Evolutionary conservation across 2,888 invertebrate genomes (phyloP), one percentile per base, ranked within the genome.

Genomic region (Drosophila barbarae): DNA sequence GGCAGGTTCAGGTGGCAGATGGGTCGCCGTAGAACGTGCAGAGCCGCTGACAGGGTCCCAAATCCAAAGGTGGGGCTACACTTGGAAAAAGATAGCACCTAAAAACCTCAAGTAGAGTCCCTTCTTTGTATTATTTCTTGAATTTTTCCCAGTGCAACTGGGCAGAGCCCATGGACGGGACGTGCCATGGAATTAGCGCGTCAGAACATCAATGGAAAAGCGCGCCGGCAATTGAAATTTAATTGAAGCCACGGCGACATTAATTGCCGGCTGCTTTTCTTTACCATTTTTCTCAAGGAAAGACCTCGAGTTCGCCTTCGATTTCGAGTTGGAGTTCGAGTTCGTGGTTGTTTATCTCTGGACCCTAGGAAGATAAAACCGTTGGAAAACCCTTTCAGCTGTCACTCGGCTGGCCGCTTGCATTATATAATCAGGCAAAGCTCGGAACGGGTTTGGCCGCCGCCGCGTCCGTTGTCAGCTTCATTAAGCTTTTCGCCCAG

Each of bases 181-280:
- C 79, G 76, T 73, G 80, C 69, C 72, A 46, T 71, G 60, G 72
- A 75, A 85, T 86, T 84, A 78, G 72, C 75, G 74, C 74, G 74
- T 86, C 72, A 77, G 75, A 65, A 73, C 71, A 70, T 81, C 79
- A 77, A 83, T 77, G 74, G 52, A 69, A 35, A 8, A 65, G 55
- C 28, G 73, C 68, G 66, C 59, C 64, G 60, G 64, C 60, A 81
- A 72, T 72, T 72, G 78, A 72, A 69, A 72, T 71, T 57, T 72
- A 72, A 74, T 75, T 69, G 71, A 60, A 55, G 73, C 59, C 47
- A 63, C 58, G 44, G 53, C 74, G 61, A 72, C 78, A 76, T 71
- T 78, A 77, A 81, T 76, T 74, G 69, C 71, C 69, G 57, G 26
- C 34, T 38, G 59, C 49, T 34, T 65, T 56, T 65, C 49, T 39